phyloP scores from a whole-genome alignment of 2,113 vertebrate genomes.

The Lutjanus erythropterus region DNA sequence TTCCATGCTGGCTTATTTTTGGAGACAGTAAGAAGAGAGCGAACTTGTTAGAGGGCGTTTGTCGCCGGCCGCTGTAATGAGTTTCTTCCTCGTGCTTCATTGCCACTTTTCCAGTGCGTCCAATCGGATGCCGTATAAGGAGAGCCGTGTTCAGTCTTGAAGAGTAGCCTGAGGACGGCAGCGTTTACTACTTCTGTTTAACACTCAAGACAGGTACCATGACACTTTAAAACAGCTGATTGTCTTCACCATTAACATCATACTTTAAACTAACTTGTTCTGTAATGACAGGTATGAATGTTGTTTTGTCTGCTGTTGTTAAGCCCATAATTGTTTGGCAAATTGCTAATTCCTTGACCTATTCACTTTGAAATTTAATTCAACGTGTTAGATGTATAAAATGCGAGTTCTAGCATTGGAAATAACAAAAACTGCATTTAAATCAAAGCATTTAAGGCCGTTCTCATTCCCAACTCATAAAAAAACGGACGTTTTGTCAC shows the following conservation, averaged over 20 bases:
- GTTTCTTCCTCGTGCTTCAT: conserved; percentile 30
- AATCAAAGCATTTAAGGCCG: too few relatives aligned
- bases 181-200: neutral
- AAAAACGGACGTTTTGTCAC: too few relatives aligned
- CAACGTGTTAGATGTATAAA: neutral
- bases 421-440: too few relatives aligned
- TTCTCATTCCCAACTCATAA: too few relatives aligned
- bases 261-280: neutral
- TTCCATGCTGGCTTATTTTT: conserved; percentile 19
- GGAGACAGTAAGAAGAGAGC: conserved; percentile 12
- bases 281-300: neutral
- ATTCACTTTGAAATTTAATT: neutral
- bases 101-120: neutral
- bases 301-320: neutral
- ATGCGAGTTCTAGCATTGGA: too few relatives aligned
- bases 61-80: conserved; percentile 13
- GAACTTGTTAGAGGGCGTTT: conserved; percentile 30
- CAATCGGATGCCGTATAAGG: conserved; percentile 40
- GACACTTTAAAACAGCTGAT: neutral
- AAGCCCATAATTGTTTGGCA: neutral
- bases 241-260: neutral
- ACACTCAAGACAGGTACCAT: neutral
- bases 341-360: neutral
- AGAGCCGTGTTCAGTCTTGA: neutral
- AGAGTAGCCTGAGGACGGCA: conserved; percentile 35